Evolutionary conservation across 2,113 vertebrate species (phyloP).

Genomic region (Callaeas wilsoni): DNA sequence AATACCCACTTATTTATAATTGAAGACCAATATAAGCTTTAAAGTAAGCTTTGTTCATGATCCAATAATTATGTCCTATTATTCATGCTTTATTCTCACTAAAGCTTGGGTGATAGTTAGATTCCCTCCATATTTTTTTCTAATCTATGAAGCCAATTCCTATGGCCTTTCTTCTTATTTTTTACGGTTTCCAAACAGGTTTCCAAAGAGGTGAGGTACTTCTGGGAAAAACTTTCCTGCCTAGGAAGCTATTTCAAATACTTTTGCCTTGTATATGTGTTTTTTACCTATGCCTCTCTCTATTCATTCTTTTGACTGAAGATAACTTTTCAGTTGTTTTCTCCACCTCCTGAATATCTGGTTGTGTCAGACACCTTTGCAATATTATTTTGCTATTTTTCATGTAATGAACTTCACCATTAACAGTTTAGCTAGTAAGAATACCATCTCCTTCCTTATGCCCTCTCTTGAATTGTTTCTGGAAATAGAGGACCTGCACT

Average conservation of each 20-base stretch:
- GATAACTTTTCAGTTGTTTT: background rate
- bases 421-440: background rate
- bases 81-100: background rate
- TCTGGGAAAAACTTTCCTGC: background rate
- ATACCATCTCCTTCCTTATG: background rate
- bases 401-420: background rate
- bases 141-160: background rate
- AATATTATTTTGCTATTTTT: background rate
- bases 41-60: background rate
- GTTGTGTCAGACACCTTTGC: background rate
- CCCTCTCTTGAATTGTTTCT: background rate
- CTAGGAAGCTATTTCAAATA: background rate
- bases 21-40: background rate
- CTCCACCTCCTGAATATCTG: background rate
- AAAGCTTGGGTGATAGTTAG: background rate
- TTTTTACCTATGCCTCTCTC: background rate
- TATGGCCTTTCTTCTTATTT: background rate
- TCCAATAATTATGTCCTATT: background rate
- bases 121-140: background rate
- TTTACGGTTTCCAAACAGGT: background rate
- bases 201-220: background rate
- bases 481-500: background rate
- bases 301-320: background rate
- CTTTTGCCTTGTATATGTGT: background rate
- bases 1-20: background rate